Percentiles rank a stretch among this genome's conserved stretches.
phyloP scores from a whole-genome alignment of 2,797 vertebrate species.

The Pangasius sanitwongsei region DNA sequence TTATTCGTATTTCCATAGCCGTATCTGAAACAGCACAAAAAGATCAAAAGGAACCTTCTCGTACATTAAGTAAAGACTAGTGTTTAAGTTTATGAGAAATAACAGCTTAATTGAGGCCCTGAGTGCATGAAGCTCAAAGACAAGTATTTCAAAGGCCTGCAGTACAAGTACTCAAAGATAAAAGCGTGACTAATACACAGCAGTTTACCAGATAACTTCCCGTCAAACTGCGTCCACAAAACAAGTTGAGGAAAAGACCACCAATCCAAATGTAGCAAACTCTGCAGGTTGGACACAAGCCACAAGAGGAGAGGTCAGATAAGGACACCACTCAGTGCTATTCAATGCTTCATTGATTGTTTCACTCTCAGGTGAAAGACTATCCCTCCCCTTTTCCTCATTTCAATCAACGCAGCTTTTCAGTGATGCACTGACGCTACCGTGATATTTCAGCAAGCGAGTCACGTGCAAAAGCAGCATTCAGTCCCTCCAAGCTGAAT shows the following conservation, averaged over 20 bases:
- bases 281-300: conserved; percentile 23
- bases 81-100: not conserved
- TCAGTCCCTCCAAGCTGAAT: not conserved
- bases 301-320: conserved; percentile 24
- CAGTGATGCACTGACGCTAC: not conserved
- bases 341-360: conserved; percentile 34
- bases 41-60: conserved; percentile 17
- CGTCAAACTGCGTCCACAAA: conserved; percentile 33
- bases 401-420: conserved; percentile 31
- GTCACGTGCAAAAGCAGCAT: not conserved
- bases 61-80: conserved; percentile 4
- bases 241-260: not conserved
- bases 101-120: not conserved
- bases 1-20: not conserved
- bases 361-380: conserved; percentile 30
- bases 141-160: conserved; percentile 1
- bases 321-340: conserved; percentile 24
- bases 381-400: not conserved
- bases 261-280: conserved; percentile 2
- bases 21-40: not conserved
- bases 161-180: conserved; percentile 2
- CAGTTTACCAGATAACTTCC: conserved; percentile 33
- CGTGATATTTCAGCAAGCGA: not conserved
- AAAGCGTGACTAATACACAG: conserved; percentile 28
- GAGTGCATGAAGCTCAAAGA: not conserved